Evolutionary conservation across 2,113 vertebrate genomes (phyloP).

Genomic region (Strix uralensis): DNA sequence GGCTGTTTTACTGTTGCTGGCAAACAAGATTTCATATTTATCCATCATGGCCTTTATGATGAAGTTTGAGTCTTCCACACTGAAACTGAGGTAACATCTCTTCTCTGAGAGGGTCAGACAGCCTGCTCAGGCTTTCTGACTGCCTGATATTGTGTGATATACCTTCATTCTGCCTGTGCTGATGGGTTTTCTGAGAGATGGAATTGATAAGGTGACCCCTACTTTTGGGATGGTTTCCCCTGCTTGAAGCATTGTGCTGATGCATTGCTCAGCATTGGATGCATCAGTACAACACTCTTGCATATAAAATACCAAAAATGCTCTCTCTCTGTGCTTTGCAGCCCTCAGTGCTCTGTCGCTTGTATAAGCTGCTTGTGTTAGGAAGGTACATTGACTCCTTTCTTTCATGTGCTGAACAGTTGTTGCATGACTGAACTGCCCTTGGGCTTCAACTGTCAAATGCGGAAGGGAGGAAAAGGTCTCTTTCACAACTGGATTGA

Average conservation of each 20-base stretch:
- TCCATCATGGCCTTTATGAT: background rate
- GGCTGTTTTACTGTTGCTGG: background rate
- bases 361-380: background rate
- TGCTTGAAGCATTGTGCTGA: background rate
- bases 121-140: background rate
- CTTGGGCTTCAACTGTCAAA: background rate
- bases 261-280: background rate
- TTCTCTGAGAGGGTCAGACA: background rate
- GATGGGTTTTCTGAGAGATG: background rate
- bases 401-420: background rate
- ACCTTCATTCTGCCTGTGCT: background rate
- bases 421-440: background rate
- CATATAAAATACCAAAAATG: background rate
- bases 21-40: conserved; percentile 19
- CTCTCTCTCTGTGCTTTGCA: background rate
- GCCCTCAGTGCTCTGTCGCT: background rate
- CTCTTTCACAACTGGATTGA: background rate
- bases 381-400: background rate
- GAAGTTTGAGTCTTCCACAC: background rate
- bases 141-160: background rate
- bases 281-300: background rate
- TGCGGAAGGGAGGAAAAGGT: background rate
- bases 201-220: background rate
- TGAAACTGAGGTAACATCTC: background rate
- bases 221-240: background rate